A percentile compares a stretch with the other conserved stretches of the same genome.
Evolutionary conservation across 2,888 invertebrate species (phyloP).

Genomic region (Hypomecis atomaria): DNA sequence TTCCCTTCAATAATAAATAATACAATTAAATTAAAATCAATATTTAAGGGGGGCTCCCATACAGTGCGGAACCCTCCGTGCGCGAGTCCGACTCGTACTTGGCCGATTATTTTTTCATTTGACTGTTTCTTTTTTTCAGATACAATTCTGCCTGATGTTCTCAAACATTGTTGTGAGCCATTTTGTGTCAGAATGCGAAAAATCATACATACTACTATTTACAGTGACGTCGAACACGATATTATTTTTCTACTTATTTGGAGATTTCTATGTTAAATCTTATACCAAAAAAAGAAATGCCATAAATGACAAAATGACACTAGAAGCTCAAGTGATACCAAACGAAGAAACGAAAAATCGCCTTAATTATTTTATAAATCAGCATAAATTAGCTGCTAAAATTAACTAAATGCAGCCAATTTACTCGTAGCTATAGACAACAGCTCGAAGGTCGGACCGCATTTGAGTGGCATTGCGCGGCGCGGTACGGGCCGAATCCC

Average conservation of each 20-base stretch:
- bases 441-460: too few relatives aligned
- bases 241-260: constrained; percentile 59
- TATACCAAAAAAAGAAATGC: constrained; percentile 44
- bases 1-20: too few relatives aligned
- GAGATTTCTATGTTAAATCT: constrained; percentile 56
- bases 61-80: too few relatives aligned
- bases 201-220: constrained; percentile 49
- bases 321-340: background rate
- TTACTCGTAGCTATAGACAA: too few relatives aligned
- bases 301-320: constrained; percentile 13
- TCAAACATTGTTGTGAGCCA: constrained; percentile 49
- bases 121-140: constrained; percentile 47
- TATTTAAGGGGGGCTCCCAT: too few relatives aligned
- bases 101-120: too few relatives aligned
- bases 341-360: constrained; percentile 14
- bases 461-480: too few relatives aligned
- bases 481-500: too few relatives aligned
- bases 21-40: too few relatives aligned
- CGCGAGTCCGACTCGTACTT: too few relatives aligned
- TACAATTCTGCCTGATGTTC: constrained; percentile 59
- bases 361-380: constrained; percentile 44
- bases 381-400: constrained; percentile 45
- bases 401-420: constrained; percentile 24
- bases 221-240: constrained; percentile 50
- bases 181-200: constrained; percentile 52